Evolutionary conservation across 2,888 invertebrate species (phyloP), one percentile per base, ranked within the genome.

Genomic region (Geophilus truncorum): DNA sequence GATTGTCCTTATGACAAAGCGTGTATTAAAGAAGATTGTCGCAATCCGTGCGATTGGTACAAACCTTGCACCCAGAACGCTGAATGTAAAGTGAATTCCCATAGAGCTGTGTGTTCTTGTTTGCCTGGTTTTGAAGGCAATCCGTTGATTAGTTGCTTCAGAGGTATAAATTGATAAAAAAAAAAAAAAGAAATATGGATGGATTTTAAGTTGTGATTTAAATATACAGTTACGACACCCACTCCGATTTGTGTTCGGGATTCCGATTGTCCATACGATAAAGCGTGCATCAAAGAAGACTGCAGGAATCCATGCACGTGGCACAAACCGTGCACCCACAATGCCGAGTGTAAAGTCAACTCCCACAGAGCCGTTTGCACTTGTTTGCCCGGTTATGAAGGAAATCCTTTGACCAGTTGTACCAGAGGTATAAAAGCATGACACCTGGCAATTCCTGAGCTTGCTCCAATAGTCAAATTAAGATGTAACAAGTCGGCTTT

Each of bases 21-120:
- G 12, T 82, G 82, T 34, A 77, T 82, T 30, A 57, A 82, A 25
- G 30, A 79, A 18, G 78, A 81, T 18, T 85, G 85, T 62, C 84
- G 9, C 82, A 79, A 82, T 79, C 82, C 82, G n/a, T 82, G 82
- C 80, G 62, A 40, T 18, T 82, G 83, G 7, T 83, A 83, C 57
- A 83, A 84, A 30, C 94, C 93, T 4, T 83, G 83, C 36, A 82
- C 79, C n/a, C 40, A 80, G 15, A 79, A 82, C 62, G 83, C 83
- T 18, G 76, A 81, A 25, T 82, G 82, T 45, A 30, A 79, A 21
- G 79, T 81, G 9, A 83, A 81, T 18, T 77, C 51, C 6, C 82
- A 82, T 78, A 70, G 78, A 88, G 87, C 87, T 87, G 89, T 89
- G 86, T 85, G 85, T 84, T 25, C 80, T n/a, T 84, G 83, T 32